Evolutionary conservation across 1,140 invertebrate genomes (phyloP).

Genomic region (Drosophila punjabiensis): DNA sequence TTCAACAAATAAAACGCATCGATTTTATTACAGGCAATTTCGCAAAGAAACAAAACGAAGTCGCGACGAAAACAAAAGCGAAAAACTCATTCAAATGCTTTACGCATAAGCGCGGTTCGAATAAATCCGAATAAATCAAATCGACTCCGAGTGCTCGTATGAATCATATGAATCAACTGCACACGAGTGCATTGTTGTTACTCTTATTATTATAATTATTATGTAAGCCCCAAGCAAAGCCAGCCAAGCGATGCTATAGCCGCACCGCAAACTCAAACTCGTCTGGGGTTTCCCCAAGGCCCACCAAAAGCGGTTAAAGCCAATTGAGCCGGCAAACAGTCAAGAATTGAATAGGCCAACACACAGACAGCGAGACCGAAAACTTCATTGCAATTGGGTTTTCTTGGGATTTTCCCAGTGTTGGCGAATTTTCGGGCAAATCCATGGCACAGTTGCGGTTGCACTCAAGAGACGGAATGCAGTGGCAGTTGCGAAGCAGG

Average conservation of each 20-base stretch:
- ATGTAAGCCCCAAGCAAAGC: slow-evolving; percentile 63
- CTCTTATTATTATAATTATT: slow-evolving; percentile 20
- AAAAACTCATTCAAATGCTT: slow-evolving; percentile 31
- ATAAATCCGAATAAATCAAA: slow-evolving; percentile 50
- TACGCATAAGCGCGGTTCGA: slow-evolving; percentile 21
- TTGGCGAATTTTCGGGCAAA: slow-evolving; percentile 56
- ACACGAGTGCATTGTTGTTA: slow-evolving; percentile 53
- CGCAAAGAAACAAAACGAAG: slow-evolving; percentile 67
- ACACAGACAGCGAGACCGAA: slow-evolving; percentile 29
- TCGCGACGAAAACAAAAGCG: slow-evolving; percentile 55
- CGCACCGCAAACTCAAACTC: slow-evolving; percentile 19
- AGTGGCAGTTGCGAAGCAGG: not conserved
- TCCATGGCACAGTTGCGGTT: slow-evolving; percentile 58
- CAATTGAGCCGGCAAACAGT: slow-evolving; percentile 45
- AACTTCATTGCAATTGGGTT: slow-evolving; percentile 28
- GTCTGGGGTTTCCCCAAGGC: slow-evolving; percentile 78
- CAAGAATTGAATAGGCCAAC: slow-evolving; percentile 67
- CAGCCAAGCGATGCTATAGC: slow-evolving; percentile 21
- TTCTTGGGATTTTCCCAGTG: slow-evolving; percentile 54
- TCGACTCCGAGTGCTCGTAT: slow-evolving; percentile 7
- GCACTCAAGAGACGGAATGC: slow-evolving; percentile 20
- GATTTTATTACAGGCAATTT: slow-evolving; percentile 61
- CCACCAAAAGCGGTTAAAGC: slow-evolving; percentile 50
- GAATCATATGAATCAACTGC: slow-evolving; percentile 44
- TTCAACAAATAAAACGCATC: slow-evolving; percentile 52